phyloP scores from a whole-genome alignment of 2,888 invertebrate species.

The Pristionchus exspectatus region DNA sequence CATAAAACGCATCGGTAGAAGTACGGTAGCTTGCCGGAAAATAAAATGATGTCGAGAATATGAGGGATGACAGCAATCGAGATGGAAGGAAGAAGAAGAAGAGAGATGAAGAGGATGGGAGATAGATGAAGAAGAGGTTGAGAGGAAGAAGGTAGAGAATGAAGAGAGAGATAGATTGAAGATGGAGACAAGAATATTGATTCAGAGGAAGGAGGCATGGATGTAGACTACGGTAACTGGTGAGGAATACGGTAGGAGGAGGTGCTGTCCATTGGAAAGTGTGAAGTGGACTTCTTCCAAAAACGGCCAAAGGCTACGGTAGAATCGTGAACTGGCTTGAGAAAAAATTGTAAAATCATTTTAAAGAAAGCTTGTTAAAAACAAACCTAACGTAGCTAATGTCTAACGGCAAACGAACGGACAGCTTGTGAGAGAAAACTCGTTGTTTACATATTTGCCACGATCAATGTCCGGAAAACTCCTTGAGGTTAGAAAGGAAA shows the following conservation, averaged over 20 bases:
- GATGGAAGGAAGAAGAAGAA: background rate
- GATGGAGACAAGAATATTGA: constrained; percentile 4
- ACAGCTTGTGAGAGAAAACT: background rate
- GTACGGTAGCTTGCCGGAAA: constrained; percentile 8
- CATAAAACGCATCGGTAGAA: background rate
- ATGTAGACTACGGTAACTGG: constrained; percentile 42
- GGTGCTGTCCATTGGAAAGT: background rate
- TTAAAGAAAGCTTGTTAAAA: background rate
- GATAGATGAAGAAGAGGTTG: constrained; percentile 29
- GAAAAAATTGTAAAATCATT: no score
- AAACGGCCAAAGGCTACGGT: background rate
- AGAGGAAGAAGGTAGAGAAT: constrained; percentile 52
- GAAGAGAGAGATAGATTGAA: constrained; percentile 32
- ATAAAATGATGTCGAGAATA: constrained; percentile 28
- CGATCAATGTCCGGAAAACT: background rate
- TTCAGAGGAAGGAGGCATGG: constrained; percentile 39
- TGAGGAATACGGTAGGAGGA: background rate
- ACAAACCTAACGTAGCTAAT: background rate
- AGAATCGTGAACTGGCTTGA: no score
- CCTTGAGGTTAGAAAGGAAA: background rate
- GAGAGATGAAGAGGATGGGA: constrained; percentile 31
- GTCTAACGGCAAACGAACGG: background rate
- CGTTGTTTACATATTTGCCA: background rate
- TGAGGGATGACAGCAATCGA: constrained; percentile 40
- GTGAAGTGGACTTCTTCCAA: background rate